Evolutionary conservation across 2,888 invertebrate species (phyloP), one percentile per base, ranked within the genome.

Genomic region (Lordiphosa fenestrarum): DNA sequence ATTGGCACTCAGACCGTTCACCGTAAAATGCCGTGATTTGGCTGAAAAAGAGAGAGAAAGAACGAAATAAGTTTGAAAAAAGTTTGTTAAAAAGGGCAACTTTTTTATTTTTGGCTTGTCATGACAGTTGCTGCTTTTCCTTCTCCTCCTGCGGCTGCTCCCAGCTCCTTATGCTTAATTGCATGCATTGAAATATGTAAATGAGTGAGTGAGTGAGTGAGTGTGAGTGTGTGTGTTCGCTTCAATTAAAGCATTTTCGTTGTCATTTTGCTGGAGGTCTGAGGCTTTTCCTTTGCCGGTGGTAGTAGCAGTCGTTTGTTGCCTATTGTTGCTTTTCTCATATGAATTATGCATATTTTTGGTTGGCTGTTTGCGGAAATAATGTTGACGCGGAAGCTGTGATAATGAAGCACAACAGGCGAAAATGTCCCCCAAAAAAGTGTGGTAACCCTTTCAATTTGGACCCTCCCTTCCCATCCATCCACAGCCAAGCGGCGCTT

Each of bases 11-110:
- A 89, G 74, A 71, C 88, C 89, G 69, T 88, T 88, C 63, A 87
- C 86, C 89, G 95, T 94, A 91, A 95, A 95, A 90, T 95, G 93
- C 89, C 95, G 94, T 90, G 92, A 92, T 94, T 95, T 95, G 91
- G 91, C 92, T 94, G 91, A 12, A 91, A 85, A 74, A 66, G 73
- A 51, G 19, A 23, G 40, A 40, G 13, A 25, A 15, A 39, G 47
- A 38, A 15, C 7, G 15, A 52, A 40, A 47, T 13, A n/a, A 30
- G 30, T 21, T n/a, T 9, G 37, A 42, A 53, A 53, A 42, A 56
- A 54, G 49, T 52, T 30, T 48, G 39, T 30, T 23, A 12, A 48
- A 49, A 50, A 33, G 23, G 19, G 19, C 12, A 13, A 51, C 40
- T 35, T 58, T 33, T 41, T 41, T 69, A 66, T 72, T 72, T 69